Conservation (phyloP, 2,888 invertebrate species). For the Embidobia sp. region DNA sequence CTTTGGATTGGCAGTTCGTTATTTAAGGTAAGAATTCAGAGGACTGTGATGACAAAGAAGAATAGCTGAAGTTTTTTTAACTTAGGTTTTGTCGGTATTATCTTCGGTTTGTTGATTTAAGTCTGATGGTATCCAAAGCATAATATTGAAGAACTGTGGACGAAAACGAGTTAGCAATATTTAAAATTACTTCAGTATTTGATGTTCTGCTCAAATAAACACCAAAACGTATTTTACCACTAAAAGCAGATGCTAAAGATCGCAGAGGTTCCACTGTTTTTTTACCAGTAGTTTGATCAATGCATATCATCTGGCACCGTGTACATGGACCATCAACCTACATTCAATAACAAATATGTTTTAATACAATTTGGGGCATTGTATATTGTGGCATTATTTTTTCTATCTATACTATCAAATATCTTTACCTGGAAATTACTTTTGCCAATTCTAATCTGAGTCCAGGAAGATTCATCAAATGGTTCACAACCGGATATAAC, state of each 20-base stretch:
- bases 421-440: conserved; percentile 87
- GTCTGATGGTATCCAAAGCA: too few species aligned
- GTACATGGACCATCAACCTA: conserved; percentile 91
- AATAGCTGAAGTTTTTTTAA: too few species aligned
- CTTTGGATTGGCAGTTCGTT: conserved; percentile 92
- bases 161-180: too few species aligned
- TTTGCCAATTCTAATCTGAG: conserved; percentile 85
- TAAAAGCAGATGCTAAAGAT: conserved; percentile 88
- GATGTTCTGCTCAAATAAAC: conserved; percentile 84
- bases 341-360: conserved; percentile 4
- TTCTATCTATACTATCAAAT: neutral
- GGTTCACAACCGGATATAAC: conserved; percentile 87
- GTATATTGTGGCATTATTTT: neutral
- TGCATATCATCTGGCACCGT: conserved; percentile 97
- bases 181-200: conserved; percentile 66
- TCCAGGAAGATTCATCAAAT: conserved; percentile 91
- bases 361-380: too few species aligned
- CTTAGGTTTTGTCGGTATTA: too few species aligned
- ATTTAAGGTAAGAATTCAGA: conserved; percentile 76
- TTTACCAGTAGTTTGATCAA: conserved; percentile 92
- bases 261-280: conserved; percentile 90
- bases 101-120: too few species aligned
- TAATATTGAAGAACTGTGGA: too few species aligned
- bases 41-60: too few species aligned
- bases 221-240: conserved; percentile 91